Evolutionary conservation across 2,113 vertebrate species (phyloP).

Genomic region (Psilopogon haemacephalus): DNA sequence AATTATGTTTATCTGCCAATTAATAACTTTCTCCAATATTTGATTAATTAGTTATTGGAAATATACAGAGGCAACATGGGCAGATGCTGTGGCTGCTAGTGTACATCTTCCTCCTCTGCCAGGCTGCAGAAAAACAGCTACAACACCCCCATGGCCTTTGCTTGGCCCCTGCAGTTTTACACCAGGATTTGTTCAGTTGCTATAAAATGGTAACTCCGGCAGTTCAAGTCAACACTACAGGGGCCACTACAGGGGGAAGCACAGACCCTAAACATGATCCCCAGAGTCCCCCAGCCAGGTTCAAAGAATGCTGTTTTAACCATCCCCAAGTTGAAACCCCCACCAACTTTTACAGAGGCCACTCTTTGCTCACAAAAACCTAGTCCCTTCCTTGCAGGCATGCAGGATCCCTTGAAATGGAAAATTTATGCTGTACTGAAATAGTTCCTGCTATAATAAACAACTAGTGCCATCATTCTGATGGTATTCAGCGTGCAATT

Average conservation of each 20-base stretch:
- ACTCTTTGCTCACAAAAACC: constrained; percentile 10
- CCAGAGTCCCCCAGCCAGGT: neutral
- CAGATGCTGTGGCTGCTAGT: neutral
- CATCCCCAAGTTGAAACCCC: neutral
- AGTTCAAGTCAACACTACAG: neutral
- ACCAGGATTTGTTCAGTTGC: neutral
- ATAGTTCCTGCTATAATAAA: constrained; percentile 27
- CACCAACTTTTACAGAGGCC: neutral
- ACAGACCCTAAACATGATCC: neutral
- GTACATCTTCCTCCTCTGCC: neutral
- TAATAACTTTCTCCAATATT: neutral
- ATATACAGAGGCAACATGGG: neutral
- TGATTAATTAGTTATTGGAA: neutral
- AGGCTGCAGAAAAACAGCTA: neutral
- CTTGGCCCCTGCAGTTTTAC: neutral
- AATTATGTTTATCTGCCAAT: neutral
- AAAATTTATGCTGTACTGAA: constrained; percentile 48
- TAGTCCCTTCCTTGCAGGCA: neutral
- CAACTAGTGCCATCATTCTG: constrained; percentile 40
- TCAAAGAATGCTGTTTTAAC: neutral
- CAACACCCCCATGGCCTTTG: neutral
- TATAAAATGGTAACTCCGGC: neutral
- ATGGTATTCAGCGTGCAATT: neutral
- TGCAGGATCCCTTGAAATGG: constrained; percentile 17
- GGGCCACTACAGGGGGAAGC: neutral